Evolutionary conservation across 2,888 invertebrate genomes (phyloP).

Genomic region (Drosophila gaucha): DNA sequence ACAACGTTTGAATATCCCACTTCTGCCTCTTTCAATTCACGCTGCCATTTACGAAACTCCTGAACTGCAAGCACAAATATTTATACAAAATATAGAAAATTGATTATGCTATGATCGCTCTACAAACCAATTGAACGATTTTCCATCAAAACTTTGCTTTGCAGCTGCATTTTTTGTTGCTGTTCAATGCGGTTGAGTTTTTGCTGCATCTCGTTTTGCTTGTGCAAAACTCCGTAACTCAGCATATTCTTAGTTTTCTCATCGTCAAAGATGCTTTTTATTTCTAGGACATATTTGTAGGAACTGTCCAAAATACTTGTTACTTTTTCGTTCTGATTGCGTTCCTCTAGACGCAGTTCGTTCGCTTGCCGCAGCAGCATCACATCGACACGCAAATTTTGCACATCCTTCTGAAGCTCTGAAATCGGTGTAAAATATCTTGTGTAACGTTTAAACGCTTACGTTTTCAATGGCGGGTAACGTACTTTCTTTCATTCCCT

Average conservation of each 20-base stretch:
- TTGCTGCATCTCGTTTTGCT: slow-evolving; percentile 31
- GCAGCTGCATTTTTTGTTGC: background rate
- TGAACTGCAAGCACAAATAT: slow-evolving; percentile 18
- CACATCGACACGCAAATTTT: slow-evolving; percentile 18
- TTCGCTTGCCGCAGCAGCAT: slow-evolving; percentile 10
- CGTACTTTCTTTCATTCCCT: slow-evolving; percentile 3
- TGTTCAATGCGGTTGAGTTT: slow-evolving; percentile 5
- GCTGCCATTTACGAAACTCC: slow-evolving; percentile 28
- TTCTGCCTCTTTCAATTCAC: background rate
- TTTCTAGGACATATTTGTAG: background rate
- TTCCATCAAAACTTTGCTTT: slow-evolving; percentile 19
- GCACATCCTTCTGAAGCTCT: slow-evolving; percentile 6
- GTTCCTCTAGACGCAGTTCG: background rate
- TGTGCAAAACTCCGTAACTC: slow-evolving; percentile 14
- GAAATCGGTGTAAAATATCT: background rate
- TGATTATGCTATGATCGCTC: too few relatives aligned
- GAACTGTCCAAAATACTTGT: background rate
- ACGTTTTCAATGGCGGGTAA: slow-evolving; percentile 1
- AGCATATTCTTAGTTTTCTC: slow-evolving; percentile 8
- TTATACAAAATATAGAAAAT: too few relatives aligned
- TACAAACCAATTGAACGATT: slow-evolving; percentile 27
- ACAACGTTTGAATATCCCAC: background rate
- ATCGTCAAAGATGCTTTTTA: background rate
- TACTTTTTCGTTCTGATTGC: background rate
- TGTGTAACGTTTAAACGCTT: background rate